phyloP scores from a whole-genome alignment of 1,140 invertebrate species.

The Pygmarrhopalites habei region DNA sequence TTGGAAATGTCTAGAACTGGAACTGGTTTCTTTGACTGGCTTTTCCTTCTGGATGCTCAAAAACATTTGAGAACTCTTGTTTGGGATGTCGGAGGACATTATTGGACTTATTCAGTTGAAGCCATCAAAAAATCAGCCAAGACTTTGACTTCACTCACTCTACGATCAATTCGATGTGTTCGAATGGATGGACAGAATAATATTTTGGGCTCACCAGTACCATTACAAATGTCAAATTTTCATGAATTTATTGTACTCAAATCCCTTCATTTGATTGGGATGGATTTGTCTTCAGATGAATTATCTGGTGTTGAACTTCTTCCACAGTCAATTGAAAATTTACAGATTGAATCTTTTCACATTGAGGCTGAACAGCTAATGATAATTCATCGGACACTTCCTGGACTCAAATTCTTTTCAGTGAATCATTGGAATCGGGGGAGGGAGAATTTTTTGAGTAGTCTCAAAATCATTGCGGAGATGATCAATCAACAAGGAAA shows the following conservation, averaged over 20 bases:
- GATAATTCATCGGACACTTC: not conserved
- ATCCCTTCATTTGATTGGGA: not conserved
- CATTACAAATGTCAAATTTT: not conserved
- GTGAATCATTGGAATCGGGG: not conserved
- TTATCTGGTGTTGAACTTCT: not conserved
- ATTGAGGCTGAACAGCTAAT: not conserved
- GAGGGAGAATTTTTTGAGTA: not conserved
- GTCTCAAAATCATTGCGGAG: not conserved
- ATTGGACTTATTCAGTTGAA: not conserved
- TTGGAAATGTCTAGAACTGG: not conserved
- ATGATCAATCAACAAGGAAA: not conserved
- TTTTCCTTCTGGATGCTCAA: not conserved
- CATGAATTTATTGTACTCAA: not conserved
- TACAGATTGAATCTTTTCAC: conserved; percentile 1
- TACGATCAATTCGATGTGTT: not conserved
- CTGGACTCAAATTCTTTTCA: not conserved
- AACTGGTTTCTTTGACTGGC: not conserved
- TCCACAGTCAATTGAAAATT: not conserved
- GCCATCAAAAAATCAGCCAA: not conserved
- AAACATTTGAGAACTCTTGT: not conserved
- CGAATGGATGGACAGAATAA: not conserved
- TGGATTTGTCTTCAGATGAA: not conserved
- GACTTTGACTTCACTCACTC: not conserved
- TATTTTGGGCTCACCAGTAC: not conserved
- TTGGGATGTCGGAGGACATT: not conserved